phyloP scores from a whole-genome alignment of 2,113 vertebrate species.

The Hippolais icterina region DNA sequence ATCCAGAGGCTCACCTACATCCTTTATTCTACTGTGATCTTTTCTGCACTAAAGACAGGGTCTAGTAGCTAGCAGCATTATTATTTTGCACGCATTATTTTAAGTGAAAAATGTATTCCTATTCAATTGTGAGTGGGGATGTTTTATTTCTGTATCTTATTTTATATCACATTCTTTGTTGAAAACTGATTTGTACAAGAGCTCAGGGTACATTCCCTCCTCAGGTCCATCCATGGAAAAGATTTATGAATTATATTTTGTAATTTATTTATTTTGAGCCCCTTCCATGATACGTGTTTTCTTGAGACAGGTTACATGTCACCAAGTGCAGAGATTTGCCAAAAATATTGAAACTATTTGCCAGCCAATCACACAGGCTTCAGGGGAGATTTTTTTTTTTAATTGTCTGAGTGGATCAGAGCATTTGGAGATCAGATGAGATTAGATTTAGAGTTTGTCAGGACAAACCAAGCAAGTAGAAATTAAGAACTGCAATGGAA shows the following conservation, averaged over 20 bases:
- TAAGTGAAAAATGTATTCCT: background rate
- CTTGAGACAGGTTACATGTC: background rate
- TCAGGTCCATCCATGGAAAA: background rate
- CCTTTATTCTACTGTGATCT: background rate
- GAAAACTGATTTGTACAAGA: background rate
- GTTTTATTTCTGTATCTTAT: accelerated
- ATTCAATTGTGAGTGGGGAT: background rate
- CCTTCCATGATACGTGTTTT: background rate
- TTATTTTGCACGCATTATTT: background rate
- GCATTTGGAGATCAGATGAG: background rate
- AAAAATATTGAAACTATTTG: background rate
- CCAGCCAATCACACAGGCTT: background rate
- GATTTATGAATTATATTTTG: background rate
- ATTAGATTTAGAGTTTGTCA: background rate
- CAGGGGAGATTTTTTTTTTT: background rate
- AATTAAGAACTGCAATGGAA: background rate
- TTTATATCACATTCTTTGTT: background rate
- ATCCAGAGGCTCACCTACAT: background rate
- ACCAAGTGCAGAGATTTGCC: background rate
- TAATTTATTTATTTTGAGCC: background rate
- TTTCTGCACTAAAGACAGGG: background rate
- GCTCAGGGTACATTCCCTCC: background rate
- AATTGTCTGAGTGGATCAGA: background rate
- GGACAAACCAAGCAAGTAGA: background rate
- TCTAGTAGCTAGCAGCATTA: background rate